Percentiles rank a stretch among this genome's conserved stretches.
Conservation (phyloP, 2,797 vertebrate species). For the Eulemur coronatus region DNA sequence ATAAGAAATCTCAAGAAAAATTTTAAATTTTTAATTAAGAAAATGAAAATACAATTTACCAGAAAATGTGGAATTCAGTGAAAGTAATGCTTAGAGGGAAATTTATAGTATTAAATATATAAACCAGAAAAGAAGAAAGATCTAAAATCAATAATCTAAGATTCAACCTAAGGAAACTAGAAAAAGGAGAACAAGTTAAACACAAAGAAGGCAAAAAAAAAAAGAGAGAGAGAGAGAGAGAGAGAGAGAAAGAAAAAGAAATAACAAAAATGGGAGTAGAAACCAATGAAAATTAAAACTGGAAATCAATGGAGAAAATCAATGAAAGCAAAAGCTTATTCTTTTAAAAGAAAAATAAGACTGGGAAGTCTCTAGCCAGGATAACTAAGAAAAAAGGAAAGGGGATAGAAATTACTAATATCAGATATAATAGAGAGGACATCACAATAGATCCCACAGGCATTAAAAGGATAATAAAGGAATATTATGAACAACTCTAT, state of each 20-base stretch:
- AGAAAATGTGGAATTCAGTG: neutral
- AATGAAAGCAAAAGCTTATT: neutral
- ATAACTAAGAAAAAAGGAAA: neutral
- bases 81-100: neutral
- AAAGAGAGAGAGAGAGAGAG: no score
- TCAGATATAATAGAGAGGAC: neutral
- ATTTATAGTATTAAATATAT: neutral
- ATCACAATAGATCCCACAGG: neutral
- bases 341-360: neutral
- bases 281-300: neutral
- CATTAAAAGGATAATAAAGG: neutral
- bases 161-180: neutral
- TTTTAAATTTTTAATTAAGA: neutral
- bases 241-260: neutral
- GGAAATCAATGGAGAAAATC: neutral
- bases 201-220: neutral
- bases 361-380: neutral
- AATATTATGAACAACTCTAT: no score
- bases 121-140: neutral
- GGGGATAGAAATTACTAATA: neutral
- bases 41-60: neutral
- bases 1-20: neutral
- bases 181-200: neutral
- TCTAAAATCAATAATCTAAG: neutral
- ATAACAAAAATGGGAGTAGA: neutral